Evolutionary conservation across 2,113 vertebrate species (phyloP).

Genomic region (Toxotes chatareus): DNA sequence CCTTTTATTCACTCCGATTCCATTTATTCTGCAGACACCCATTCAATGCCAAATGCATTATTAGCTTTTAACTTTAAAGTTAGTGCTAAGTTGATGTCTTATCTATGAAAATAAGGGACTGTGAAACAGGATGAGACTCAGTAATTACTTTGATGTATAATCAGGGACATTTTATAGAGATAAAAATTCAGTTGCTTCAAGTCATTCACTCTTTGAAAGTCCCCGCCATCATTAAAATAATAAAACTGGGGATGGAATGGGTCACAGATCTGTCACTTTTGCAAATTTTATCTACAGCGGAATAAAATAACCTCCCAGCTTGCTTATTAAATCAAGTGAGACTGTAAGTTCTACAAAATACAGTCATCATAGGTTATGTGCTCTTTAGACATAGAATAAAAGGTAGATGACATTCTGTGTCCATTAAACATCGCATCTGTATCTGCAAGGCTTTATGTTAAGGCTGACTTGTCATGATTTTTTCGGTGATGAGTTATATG

Average conservation of each 20-base stretch:
- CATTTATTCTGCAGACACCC: conserved; percentile 48
- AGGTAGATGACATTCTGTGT: not conserved
- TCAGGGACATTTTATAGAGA: conserved; percentile 59
- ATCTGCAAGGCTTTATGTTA: not conserved
- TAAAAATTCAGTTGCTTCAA: conserved; percentile 49
- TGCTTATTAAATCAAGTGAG: conserved; percentile 14
- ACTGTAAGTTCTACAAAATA: conserved; percentile 6
- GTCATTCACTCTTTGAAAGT: conserved; percentile 56
- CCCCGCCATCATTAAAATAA: conserved; percentile 55
- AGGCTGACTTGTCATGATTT: not conserved
- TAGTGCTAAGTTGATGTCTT: conserved; percentile 56
- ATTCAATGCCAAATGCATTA: conserved; percentile 59
- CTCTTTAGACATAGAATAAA: conserved; percentile 5
- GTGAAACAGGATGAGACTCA: conserved; percentile 45
- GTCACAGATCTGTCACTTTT: conserved; percentile 38
- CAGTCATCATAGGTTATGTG: not conserved
- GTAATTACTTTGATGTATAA: conserved; percentile 72
- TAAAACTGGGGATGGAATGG: conserved; percentile 13
- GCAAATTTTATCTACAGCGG: conserved; percentile 19
- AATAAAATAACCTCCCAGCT: not conserved
- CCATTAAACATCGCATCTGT: not conserved
- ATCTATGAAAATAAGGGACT: conserved; percentile 57
- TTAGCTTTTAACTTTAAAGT: conserved; percentile 71
- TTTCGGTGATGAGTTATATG: not conserved
- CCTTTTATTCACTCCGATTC: conserved; percentile 51